Base-by-base conservation (phyloP, 2,888 invertebrate species). In the Notocelia uddmanniana region DNA sequence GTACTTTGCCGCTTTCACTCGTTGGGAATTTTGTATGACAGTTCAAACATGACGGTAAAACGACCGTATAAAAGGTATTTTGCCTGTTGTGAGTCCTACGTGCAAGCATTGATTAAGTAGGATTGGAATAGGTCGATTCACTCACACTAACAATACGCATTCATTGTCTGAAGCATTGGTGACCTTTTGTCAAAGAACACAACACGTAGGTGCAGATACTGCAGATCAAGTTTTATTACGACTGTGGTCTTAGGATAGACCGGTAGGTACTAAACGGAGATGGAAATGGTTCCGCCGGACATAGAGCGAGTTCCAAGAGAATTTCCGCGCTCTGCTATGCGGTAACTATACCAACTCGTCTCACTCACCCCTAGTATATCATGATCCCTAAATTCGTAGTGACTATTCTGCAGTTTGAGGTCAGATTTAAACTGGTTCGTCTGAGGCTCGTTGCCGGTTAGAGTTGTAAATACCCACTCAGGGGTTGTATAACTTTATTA, bases 401-500 rank as follows among this genome's bases (percentile, higher is more conserved):
- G 15, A 41, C 41, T 15, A 37, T 15, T 13, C 5, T 6, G 41
- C 15, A 41, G 15, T 41, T 15, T 13, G 41, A 41, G 15, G 41
- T 15, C 1, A 41, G 3, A 15, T 6, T 15, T 41, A 41, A 13
- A 41, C 15, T 41, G 41, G 41, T 13, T 5, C 15, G 41, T 41
- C 41, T 15, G 15, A 15, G 15, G 5, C 5, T 3, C 6, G 41
- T 15, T 41, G 41, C 5, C 15, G 13, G 41, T 15, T 13, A 15
- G 1, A 13, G 13, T 13, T 15, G 1, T 41, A 5, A 15, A 5
- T 41, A 41, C 5, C 15, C 3, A 5, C 41, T 15, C 15, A 15
- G 23, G 54, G 54, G 45, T 62, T 62, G 62, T 62, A 48, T 48
- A 62, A 62, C 62, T 48, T 48, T 62, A 62, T 48, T 48, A 48